Evolutionary conservation across 23 tunicate species (phyloP).

Genomic region (Clavelina lepadiformis): DNA sequence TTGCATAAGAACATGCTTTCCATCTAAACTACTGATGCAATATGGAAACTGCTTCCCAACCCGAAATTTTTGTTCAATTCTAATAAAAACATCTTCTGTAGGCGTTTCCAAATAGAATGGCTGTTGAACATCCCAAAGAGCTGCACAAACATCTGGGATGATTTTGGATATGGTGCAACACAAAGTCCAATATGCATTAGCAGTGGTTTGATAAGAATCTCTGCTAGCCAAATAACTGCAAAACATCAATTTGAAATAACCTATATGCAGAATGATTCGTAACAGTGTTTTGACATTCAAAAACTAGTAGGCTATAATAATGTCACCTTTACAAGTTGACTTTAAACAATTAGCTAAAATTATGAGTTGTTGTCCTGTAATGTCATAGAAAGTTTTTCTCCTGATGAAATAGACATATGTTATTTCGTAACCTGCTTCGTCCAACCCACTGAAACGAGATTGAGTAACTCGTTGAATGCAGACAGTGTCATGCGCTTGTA

Average conservation of each 20-base stretch:
- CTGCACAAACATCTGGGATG: constrained; percentile 2
- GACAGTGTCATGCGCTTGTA: constrained; percentile 1
- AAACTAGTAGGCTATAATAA: too few relatives aligned
- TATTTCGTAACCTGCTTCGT: neutral
- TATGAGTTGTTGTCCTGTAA: too few relatives aligned
- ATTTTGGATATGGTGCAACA: neutral
- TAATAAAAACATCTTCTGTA: neutral
- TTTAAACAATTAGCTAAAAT: too few relatives aligned
- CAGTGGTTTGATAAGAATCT: constrained; percentile 1
- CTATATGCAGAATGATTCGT: neutral
- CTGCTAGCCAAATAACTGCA: constrained; percentile 6
- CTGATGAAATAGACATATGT: neutral
- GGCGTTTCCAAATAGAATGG: constrained; percentile 1
- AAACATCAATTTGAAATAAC: neutral
- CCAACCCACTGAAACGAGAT: neutral
- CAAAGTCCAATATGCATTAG: constrained; percentile 7
- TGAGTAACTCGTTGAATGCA: constrained; percentile 1
- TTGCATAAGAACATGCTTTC: constrained; percentile 7
- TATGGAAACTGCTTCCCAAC: neutral
- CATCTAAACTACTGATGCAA: neutral
- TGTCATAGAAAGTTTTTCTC: constrained; percentile 1
- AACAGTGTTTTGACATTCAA: neutral
- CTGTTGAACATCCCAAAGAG: constrained; percentile 1
- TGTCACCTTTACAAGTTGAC: too few relatives aligned
- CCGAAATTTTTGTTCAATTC: neutral